Base-by-base conservation (phyloP, 1,140 invertebrate genomes). In the Euwallacea fornicatus region DNA sequence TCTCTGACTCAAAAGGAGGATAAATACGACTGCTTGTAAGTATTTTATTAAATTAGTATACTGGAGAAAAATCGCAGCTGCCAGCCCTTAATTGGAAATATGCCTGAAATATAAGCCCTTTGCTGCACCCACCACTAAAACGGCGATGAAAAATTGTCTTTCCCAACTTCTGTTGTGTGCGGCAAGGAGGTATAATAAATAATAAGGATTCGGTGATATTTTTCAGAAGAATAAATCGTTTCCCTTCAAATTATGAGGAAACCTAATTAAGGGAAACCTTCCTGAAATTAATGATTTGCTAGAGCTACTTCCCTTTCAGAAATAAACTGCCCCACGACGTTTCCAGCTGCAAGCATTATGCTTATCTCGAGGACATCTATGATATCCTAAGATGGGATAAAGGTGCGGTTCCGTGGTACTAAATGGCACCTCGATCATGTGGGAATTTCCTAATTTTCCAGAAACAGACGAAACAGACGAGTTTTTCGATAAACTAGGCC, bases 401-500 rank as follows among this genome's bases (percentile, higher is more conserved):
- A 53, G 75, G 78, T 79, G 74, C 74, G 46, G 21, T 33, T 33
- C 4, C 21, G 4, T 4, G 21, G 21, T 1, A 33, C 21, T 33
- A 50, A 50, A 50, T 50, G 13, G 6, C 9, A 50, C 7, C 2
- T 50, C 13, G 9, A 50, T 50, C 7, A 50, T 50, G 46, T 50
- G 46, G 13, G 46, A 50, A 4, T 50, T 10, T 6, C 2, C 13
- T 6, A 50, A 50, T 67, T 15, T 74, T 76, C 11, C 55, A 69
- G 69, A 78, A 83, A 10, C 82, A 86, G 44, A 66, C 33, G 85
- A 85, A 59, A 77, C 83, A 42, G 80, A 86, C 69, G 84, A 84
- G 66, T 88, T 90, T 71, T 78, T 90, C 65, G 86, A 89, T 66
- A 79, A 84, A 44, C 82, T 92, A 11, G 90, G 90, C 2, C 85